Evolutionary conservation across 1,140 invertebrate genomes (phyloP), one percentile per base, ranked within the genome.

Genomic region (Drosophila willistoni): DNA sequence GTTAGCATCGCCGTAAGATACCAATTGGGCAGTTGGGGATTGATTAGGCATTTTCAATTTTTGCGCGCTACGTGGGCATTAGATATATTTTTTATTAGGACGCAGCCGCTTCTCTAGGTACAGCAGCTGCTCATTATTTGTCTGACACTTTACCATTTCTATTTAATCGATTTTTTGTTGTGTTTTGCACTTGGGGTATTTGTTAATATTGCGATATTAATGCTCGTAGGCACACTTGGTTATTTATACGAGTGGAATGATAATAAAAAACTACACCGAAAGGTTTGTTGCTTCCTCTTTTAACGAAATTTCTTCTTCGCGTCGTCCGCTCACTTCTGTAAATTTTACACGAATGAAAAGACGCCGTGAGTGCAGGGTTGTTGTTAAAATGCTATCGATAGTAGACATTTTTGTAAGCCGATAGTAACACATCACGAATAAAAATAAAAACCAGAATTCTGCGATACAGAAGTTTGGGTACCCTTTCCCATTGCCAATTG

Each of bases 131-230:
- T 33, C n/a, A 55, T 59, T 71, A 72, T 69, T 51, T 51, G 44
- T 51, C 44, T 65, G 64, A 68, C 73, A 82, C 79, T 51, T 86
- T 86, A 86, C 83, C 83, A 86, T 86, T 83, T 82, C 70, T 70
- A 62, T 77, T 80, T 65, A 86, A 86, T 86, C 77, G 84, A 86
- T 87, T 87, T 85, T 79, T 70, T 56, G 64, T 14, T 62, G 22
- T 57, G 56, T 59, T 39, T 56, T 59, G 56, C 56, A 36, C 44
- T 36, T 59, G 56, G 34, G 56, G 34, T 17, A 39, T 10, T 72
- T 70, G 71, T 42, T 71, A 39, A n/a, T 42, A 36, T 68, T 64
- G 22, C 61, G 74, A 42, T 65, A 67, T 69, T 44, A 71, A 71
- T 77, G 72, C 79, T 71, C 67, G 36, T 55, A 68, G 69, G 77